Base-by-base conservation (phyloP, 2,797 vertebrate genomes). In the Sphenodon punctatus region DNA sequence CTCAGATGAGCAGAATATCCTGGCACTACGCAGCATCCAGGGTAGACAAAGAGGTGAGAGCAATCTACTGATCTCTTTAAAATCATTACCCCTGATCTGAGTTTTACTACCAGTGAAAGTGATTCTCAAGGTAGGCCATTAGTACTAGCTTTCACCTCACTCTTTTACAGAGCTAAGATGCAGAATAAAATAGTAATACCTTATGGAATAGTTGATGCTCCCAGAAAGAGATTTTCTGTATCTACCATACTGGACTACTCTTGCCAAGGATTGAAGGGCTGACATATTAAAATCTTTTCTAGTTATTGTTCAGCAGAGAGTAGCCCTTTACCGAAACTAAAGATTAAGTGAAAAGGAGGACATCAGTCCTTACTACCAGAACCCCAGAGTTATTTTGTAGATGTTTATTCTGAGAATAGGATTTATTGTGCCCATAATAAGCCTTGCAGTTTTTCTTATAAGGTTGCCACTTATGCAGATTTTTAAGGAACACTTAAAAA, bases 1-100 rank as follows among this genome's bases (percentile, higher is more conserved):
- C 30, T 98, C 98, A 0, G 98, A 99, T 3, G 98, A 99, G 96
- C 98, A 99, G 96, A 99, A 99, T 95, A 98, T 99, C 96, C 93
- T 99, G 69, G 98, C 98, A 2, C 96, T 99, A 86, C 97, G 98
- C 90, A 98, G 98, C 95, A 98, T 99, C 96, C 98, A 99, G 96
- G 98, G 98, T 92, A 95, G 98, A 90, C 98, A 98, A 87, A 97
- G 98, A 98, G 98, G 98, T 98, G 68, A 79, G 77, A 58, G 42
- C 55, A 22, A 16, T 85, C 86, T 45, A 1, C 63, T 7, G 1
- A 53, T 73, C 16, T 3, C 60, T 41, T 75, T 1, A 10, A 59
- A 78, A 41, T 7, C n/a, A n/a, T 0, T 51, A 41, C 72, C 73
- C 36, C 78, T 46, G 2, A 36, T 8, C 7, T 8, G 45, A 74